A percentile compares a stretch with the other conserved stretches of the same genome.
Conservation (phyloP, 2,888 invertebrate genomes). For the Netelia melanura region DNA sequence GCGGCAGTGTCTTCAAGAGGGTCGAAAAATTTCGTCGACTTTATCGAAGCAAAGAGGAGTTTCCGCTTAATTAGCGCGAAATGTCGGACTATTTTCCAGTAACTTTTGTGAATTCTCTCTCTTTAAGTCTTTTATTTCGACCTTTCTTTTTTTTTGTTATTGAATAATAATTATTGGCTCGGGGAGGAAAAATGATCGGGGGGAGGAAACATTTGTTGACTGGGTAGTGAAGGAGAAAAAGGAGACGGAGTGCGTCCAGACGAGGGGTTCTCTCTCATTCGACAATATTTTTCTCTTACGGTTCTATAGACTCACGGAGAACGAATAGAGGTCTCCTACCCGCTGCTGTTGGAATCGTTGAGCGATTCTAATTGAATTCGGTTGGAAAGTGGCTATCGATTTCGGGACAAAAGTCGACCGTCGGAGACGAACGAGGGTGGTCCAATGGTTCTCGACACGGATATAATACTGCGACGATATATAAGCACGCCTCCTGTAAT, state of each 20-base stretch:
- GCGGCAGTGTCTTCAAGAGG: not conserved
- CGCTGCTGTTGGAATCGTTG: slow-evolving; percentile 56
- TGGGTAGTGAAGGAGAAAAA: not conserved
- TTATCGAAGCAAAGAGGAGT: slow-evolving; percentile 20
- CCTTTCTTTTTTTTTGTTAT: slow-evolving; percentile 28
- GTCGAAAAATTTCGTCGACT: slow-evolving; percentile 49
- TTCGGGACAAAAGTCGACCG: slow-evolving; percentile 58
- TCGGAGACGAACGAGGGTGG: slow-evolving; percentile 46
- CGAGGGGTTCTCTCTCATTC: slow-evolving; percentile 36
- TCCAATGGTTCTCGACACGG: slow-evolving; percentile 35
- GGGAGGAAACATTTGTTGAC: slow-evolving; percentile 28
- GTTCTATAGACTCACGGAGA: slow-evolving; percentile 25
- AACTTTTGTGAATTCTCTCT: slow-evolving; percentile 6
- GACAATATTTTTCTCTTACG: slow-evolving; percentile 58
- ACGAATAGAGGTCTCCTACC: slow-evolving; percentile 38
- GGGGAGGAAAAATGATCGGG: slow-evolving; percentile 32
- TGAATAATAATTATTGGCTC: slow-evolving; percentile 54
- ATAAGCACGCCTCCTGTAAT: slow-evolving; percentile 25
- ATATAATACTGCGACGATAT: slow-evolving; percentile 21
- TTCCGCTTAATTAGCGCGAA: slow-evolving; percentile 59
- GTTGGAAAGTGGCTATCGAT: slow-evolving; percentile 65
- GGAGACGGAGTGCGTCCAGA: slow-evolving; percentile 3
- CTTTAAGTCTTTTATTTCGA: not conserved
- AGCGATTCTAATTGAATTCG: slow-evolving; percentile 66
- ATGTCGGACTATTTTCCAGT: slow-evolving; percentile 33